Evolutionary conservation across 1,140 invertebrate species (phyloP).

Genomic region (Matsumurasca onukii): DNA sequence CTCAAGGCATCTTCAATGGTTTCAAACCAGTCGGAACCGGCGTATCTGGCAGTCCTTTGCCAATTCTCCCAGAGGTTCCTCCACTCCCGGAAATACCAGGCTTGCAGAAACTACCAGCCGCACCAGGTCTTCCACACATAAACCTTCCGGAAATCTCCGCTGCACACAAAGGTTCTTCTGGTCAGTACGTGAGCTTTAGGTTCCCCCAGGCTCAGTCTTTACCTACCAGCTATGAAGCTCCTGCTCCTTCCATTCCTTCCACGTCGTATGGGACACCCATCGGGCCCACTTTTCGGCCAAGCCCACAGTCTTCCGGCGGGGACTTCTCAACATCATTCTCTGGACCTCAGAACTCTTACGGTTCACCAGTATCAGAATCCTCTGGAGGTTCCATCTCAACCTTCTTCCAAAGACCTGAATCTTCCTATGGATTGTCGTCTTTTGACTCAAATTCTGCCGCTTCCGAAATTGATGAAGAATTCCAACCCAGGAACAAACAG

Average conservation of each 20-base stretch:
- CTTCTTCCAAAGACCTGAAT: not conserved
- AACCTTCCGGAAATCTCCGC: conserved; percentile 22
- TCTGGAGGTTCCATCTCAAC: not conserved
- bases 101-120: conserved; percentile 15
- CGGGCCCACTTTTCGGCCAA: not conserved
- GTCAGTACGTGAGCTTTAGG: conserved; percentile 31
- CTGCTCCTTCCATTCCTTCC: not conserved
- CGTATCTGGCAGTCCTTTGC: not conserved
- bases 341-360: conserved; percentile 10
- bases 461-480: not conserved
- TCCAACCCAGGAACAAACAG: not conserved
- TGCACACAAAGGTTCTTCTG: conserved; percentile 1
- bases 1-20: conserved; percentile 23
- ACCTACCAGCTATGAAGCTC: not conserved
- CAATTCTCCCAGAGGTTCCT: conserved; percentile 30
- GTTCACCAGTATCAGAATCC: too few relatives aligned
- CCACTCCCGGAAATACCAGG: conserved; percentile 31
- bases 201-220: not conserved
- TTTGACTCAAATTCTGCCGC: not conserved
- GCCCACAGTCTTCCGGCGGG: too few relatives aligned
- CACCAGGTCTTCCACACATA: conserved; percentile 29
- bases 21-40: conserved; percentile 9
- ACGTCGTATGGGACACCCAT: not conserved
- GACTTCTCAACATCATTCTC: not conserved
- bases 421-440: not conserved